phyloP scores from a whole-genome alignment of 2,797 vertebrate species.

The Natrix natrix region DNA sequence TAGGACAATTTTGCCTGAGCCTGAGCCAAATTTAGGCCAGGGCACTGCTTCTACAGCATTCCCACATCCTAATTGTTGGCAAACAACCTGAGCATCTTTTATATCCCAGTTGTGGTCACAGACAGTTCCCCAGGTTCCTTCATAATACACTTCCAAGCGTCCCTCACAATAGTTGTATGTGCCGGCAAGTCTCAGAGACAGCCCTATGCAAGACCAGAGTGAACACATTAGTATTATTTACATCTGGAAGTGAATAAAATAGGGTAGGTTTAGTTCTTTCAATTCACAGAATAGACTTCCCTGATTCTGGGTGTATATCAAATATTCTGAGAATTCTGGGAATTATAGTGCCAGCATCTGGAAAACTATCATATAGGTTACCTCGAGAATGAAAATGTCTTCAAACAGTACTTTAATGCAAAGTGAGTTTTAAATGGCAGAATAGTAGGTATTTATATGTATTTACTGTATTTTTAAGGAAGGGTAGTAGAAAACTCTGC shows the following conservation, averaged over 20 bases:
- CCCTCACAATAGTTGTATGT: slow-evolving; percentile 8
- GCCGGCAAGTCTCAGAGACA: background rate
- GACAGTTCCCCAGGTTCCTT: slow-evolving; percentile 5
- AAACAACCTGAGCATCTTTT: slow-evolving; percentile 6
- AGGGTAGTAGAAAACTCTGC: background rate
- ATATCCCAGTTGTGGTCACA: slow-evolving; percentile 1
- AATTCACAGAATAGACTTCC: background rate
- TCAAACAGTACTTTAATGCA: background rate
- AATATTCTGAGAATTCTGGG: background rate
- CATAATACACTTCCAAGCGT: slow-evolving; percentile 6
- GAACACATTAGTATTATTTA: background rate
- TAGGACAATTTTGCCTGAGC: slow-evolving; percentile 1
- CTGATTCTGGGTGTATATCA: background rate
- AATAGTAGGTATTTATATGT: background rate
- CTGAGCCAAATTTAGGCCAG: background rate
- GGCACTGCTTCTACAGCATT: background rate
- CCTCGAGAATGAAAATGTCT: background rate
- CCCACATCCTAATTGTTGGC: background rate
- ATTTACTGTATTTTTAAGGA: background rate
- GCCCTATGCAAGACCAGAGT: background rate
- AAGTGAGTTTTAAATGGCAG: background rate
- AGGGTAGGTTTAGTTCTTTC: background rate
- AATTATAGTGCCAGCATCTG: background rate
- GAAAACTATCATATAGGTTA: background rate
- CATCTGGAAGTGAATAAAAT: background rate